A percentile compares a stretch with the other conserved stretches of the same genome.
These are phyloP conservation scores for Cephalopholis sonnerati DNA, from an alignment of 2,113 vertebrate genomes.

Conservation along the genomic window DNA sequence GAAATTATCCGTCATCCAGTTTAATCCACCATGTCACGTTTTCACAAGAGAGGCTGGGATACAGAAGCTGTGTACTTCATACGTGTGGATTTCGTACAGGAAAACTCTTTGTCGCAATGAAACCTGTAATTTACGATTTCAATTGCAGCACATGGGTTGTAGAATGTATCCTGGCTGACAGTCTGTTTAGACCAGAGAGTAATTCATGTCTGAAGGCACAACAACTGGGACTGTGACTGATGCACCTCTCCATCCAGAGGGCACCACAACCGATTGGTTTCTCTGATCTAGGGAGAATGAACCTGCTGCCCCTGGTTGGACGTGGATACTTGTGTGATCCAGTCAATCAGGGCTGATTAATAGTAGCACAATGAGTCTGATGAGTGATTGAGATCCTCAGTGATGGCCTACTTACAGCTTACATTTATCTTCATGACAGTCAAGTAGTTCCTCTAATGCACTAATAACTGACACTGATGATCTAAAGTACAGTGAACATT, in stretches of 20 bases:
- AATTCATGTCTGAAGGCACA: slow-evolving; percentile 2
- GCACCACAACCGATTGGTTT: slow-evolving; percentile 31
- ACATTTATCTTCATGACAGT: background rate
- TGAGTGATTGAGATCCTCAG: slow-evolving; percentile 18
- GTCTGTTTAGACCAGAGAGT: slow-evolving; percentile 5
- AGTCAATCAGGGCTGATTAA: slow-evolving; percentile 34
- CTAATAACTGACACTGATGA: background rate
- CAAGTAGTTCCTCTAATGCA: background rate
- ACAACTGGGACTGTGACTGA: slow-evolving; percentile 41
- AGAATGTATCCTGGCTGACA: background rate
- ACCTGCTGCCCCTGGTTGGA: background rate
- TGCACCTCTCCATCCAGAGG: slow-evolving; percentile 17
- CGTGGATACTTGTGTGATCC: background rate
- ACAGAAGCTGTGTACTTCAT: background rate
- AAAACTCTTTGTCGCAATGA: slow-evolving; percentile 10
- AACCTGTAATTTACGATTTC: slow-evolving; percentile 36
- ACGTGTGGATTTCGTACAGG: background rate
- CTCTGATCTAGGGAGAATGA: slow-evolving; percentile 13
- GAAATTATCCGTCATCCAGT: slow-evolving; percentile 31
- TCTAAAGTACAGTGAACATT: background rate
- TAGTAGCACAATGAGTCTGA: background rate
- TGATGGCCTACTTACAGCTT: background rate
- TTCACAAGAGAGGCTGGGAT: slow-evolving; percentile 2
- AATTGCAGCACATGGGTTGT: background rate
- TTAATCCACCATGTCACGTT: slow-evolving; percentile 34